phyloP scores from a whole-genome alignment of 2,888 invertebrate genomes.

The Melitaea athalia region DNA sequence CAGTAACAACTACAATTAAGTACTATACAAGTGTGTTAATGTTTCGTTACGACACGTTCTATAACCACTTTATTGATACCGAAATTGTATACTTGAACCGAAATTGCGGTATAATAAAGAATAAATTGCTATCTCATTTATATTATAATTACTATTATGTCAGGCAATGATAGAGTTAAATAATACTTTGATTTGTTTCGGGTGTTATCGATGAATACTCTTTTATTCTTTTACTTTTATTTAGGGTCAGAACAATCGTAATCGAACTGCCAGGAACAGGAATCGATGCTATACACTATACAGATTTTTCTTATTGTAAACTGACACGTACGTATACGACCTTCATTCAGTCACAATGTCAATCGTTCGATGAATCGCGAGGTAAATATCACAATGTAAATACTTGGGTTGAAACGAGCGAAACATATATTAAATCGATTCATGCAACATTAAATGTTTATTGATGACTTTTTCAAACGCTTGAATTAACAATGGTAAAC shows the following conservation, averaged over 20 bases:
- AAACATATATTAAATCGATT: not conserved
- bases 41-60: conserved; percentile 5
- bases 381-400: conserved; percentile 30
- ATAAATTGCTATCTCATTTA: not conserved
- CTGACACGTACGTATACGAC: conserved; percentile 37
- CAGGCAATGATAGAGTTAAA: not conserved
- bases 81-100: not conserved
- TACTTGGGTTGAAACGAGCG: conserved; percentile 22
- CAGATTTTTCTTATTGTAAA: conserved; percentile 32
- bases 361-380: conserved; percentile 38
- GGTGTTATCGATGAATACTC: not conserved
- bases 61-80: not conserved
- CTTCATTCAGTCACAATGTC: conserved; percentile 42
- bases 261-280: not conserved
- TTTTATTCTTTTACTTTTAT: not conserved
- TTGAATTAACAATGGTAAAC: not conserved
- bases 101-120: not conserved
- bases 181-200: not conserved
- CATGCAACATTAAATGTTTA: not conserved
- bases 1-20: conserved; percentile 8
- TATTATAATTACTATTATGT: not conserved
- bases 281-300: conserved; percentile 7
- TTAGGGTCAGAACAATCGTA: not conserved
- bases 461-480: not conserved
- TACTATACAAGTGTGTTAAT: not conserved